phyloP scores from a whole-genome alignment of 2,888 invertebrate genomes.

The Parasteatoda lunata region DNA sequence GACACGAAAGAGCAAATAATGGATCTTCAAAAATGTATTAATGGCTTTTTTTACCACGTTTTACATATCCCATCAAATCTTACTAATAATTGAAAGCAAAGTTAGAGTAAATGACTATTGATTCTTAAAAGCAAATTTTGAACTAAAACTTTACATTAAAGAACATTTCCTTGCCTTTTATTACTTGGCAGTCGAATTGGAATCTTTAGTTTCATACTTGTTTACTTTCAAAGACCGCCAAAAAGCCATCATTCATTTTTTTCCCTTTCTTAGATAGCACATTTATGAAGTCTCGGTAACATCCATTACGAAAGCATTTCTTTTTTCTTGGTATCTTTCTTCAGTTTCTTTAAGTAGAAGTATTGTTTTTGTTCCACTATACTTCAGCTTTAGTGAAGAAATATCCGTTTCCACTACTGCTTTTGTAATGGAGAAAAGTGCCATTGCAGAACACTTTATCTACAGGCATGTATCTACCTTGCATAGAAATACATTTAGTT shows the following conservation, averaged over 20 bases:
- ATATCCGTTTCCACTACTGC: constrained; percentile 38
- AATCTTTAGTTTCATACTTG: constrained; percentile 30
- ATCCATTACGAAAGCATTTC: constrained; percentile 59
- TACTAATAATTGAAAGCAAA: constrained; percentile 48
- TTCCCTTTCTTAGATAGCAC: constrained; percentile 33
- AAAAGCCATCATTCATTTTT: constrained; percentile 47
- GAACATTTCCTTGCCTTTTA: constrained; percentile 18
- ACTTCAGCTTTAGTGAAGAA: constrained; percentile 31
- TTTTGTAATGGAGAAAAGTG: constrained; percentile 52
- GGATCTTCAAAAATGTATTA: too few relatives aligned
- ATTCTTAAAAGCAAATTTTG: constrained; percentile 31
- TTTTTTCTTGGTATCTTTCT: constrained; percentile 34
- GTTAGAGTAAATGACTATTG: constrained; percentile 42
- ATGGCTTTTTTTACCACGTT: too few relatives aligned
- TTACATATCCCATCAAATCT: too few relatives aligned
- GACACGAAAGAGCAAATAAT: too few relatives aligned
- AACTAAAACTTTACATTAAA: constrained; percentile 10
- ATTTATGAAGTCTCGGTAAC: constrained; percentile 56
- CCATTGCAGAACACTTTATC: constrained; percentile 21
- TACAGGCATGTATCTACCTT: constrained; percentile 14
- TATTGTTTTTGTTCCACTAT: constrained; percentile 36
- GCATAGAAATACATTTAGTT: constrained; percentile 6
- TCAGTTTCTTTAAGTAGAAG: constrained; percentile 54
- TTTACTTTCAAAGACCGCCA: constrained; percentile 55
- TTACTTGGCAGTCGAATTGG: constrained; percentile 27